Percentiles rank a stretch among this genome's conserved stretches.
Evolutionary conservation across 2,888 invertebrate genomes (phyloP).

Genomic region (Lasioglossum villosulum): DNA sequence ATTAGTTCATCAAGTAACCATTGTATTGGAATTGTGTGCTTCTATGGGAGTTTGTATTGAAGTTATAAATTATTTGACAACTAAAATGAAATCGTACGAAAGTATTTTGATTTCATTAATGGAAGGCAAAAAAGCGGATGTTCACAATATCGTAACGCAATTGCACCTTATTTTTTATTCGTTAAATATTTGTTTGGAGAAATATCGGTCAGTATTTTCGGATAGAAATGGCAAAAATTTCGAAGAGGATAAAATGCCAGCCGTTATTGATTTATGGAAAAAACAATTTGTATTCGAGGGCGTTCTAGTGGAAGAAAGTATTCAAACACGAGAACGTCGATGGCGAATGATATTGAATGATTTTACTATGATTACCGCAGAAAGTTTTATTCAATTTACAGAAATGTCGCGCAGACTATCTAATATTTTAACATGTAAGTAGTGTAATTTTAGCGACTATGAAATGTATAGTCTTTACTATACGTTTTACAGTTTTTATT

Average conservation of each 20-base stretch:
- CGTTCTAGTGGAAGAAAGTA: constrained; percentile 7
- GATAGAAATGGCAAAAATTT: not conserved
- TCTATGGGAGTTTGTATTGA: constrained; percentile 55
- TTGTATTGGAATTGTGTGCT: constrained; percentile 65
- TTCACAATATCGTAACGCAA: constrained; percentile 20
- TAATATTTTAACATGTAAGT: constrained; percentile 26
- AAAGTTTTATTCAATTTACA: constrained; percentile 42
- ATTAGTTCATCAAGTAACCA: constrained; percentile 50
- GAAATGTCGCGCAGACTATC: constrained; percentile 40
- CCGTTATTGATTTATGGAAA: constrained; percentile 56
- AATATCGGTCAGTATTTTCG: constrained; percentile 43
- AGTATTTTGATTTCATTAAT: constrained; percentile 2
- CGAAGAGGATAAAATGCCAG: constrained; percentile 26
- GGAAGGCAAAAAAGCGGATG: not conserved
- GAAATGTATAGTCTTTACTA: not conserved
- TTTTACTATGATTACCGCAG: constrained; percentile 24
- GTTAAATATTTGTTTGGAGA: constrained; percentile 47
- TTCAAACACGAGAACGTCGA: constrained; percentile 21
- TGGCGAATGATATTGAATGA: constrained; percentile 55
- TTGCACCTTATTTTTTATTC: constrained; percentile 54
- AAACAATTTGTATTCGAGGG: constrained; percentile 20
- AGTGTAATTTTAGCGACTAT: not conserved
- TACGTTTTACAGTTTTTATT: not conserved
- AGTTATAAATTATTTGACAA: constrained; percentile 48
- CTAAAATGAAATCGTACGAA: constrained; percentile 37